Base-by-base conservation (phyloP, 1,140 invertebrate species). In the Papilio aristodemus region DNA sequence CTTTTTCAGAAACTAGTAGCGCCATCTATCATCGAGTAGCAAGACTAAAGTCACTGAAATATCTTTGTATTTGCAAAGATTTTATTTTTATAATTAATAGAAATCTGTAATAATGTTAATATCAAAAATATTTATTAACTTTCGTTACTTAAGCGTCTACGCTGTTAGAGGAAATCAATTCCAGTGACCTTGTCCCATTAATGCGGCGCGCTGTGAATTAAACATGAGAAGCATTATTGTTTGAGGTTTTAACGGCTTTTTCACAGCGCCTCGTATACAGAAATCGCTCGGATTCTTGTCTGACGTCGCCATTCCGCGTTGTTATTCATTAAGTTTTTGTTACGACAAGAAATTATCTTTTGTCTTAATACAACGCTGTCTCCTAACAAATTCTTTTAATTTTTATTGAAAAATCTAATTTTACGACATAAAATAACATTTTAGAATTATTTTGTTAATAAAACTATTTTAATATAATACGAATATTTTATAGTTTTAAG, bases 181-280 rank as follows among this genome's bases (percentile, higher is more conserved):
- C 80, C 81, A 79, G 80, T 78, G 86, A 88, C 85, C 86, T 86
- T 86, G 84, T 77, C 81, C 86, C 84, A 89, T 91, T 89, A 87
- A 89, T 83, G 79, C 85, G 67, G 72, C 70, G 79, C 62, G 37
- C 50, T 46, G 87, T 91, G 85, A 84, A 89, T 90, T 81, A 90
- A 80, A 88, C 84, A 88, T 89, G 85, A 86, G 81, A 62, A 57
- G 73, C 76, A 79, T 83, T 83, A 83, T 81, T 84, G 84, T 83
- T 79, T 77, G 77, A 74, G 73, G 78, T 80, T 79, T 73, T 73
- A 78, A 75, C 80, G 72, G 76, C 76, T 81, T 84, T 89, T 89
- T 85, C 75, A 76, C 74, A 72, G 72, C 69, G 74, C 57, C 70
- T 75, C 63, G 63, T 66, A 43, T 50, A 32, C 63, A 46, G 22